These are phyloP conservation scores for Enteromius trimaculatus DNA, from an alignment of 2,797 vertebrate genomes.

Conservation along the genomic window DNA sequence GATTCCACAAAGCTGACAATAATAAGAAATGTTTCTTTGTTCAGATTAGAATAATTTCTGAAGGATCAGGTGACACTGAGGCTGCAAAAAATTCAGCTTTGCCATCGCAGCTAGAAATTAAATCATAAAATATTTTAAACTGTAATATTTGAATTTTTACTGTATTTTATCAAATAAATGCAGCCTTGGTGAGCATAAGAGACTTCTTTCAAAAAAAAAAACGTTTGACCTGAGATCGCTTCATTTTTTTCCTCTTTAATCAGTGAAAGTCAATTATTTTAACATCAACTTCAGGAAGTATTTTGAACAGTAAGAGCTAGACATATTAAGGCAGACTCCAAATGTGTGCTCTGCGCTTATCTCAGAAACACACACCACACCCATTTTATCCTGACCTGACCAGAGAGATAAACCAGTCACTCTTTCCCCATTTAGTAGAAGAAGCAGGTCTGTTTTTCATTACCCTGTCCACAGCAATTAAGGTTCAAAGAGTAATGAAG, in stretches of 20 bases:
- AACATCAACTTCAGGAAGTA: not conserved
- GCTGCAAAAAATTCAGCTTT: not conserved
- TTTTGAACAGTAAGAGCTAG: not conserved
- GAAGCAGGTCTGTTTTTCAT: not conserved
- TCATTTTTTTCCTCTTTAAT: not conserved
- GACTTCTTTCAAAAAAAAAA: not conserved
- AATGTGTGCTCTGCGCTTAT: slow-evolving; percentile 27
- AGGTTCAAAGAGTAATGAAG: not conserved
- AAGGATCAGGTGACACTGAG: not conserved
- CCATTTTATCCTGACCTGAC: slow-evolving; percentile 7
- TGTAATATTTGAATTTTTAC: not conserved
- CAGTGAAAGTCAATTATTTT: not conserved
- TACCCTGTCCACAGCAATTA: not conserved
- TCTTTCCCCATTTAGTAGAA: not conserved
- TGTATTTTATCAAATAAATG: not conserved
- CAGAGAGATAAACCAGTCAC: slow-evolving; percentile 17
- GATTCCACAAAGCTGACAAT: not conserved
- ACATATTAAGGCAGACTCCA: not conserved
- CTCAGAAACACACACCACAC: slow-evolving; percentile 36
- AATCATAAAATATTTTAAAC: not conserved
- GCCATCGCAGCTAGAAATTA: not conserved
- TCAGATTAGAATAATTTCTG: not conserved
- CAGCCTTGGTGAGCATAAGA: not conserved
- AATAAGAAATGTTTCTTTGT: not conserved
- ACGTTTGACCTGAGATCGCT: not conserved